Evolutionary conservation across 2,113 vertebrate species (phyloP), one percentile per base, ranked within the genome.

Genomic region (Gorsachius goisagi): DNA sequence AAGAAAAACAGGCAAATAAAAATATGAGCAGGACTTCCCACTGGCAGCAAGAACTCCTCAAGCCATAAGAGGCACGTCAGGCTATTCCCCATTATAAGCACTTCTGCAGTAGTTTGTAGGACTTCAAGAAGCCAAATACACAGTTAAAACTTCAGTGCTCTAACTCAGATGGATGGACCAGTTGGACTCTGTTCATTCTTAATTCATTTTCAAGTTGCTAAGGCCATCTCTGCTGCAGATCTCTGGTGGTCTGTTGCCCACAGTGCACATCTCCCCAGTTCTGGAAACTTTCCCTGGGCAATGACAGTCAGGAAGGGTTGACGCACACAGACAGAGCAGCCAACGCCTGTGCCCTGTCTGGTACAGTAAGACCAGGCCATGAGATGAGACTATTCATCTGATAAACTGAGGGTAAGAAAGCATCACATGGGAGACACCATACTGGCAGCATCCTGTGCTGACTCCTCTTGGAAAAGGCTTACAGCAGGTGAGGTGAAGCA

Each of bases 1-100:
- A 68, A 93, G 89, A 71, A 92, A 94, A 96, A 84, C 37, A 77
- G 47, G 17, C 32, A 83, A 88, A 93, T 93, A 71, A 85, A 93
- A 93, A 58, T 76, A 23, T 20, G 20, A 84, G 21, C 32, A 78
- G 30, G 56, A 75, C 23, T 74, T 95, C n/a, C 53, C 83, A 63
- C 37, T 77, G 35, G 63, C 59, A 91, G 32, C 32, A 15, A 88
- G 33, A 76, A 32, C 20, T 76, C 39, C 66, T 83, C 53, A 69
- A 66, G 58, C 30, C 32, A 2, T 11, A 23, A 91, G 63, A 75
- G 55, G 41, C 37, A 85, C 4, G 0, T 27, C 45, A 93, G 63
- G 55, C 86, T 72, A 82, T 55, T 73, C 33, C 19, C 37, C 0
- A 0, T 73, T 44, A 45, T 3, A 56, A 89, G 23, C 6, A 47